A percentile compares a stretch with the other conserved stretches of the same genome.
Evolutionary conservation across 2,888 invertebrate genomes (phyloP).

Genomic region (Patella depressa): DNA sequence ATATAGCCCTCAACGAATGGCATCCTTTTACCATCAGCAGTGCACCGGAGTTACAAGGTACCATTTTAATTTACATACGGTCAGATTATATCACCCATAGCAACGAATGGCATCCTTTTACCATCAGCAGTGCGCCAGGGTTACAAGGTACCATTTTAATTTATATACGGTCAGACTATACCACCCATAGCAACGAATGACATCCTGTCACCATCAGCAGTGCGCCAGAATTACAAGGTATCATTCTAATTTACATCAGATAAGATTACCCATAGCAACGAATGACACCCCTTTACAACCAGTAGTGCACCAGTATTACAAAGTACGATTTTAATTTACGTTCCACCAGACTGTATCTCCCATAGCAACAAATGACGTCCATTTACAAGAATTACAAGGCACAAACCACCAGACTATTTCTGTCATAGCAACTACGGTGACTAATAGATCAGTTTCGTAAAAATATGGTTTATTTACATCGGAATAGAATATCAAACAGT

Average conservation of each 20-base stretch:
- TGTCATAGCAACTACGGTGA: neutral
- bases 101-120: conserved; percentile 98
- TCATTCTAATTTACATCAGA: neutral
- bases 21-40: conserved; percentile 97
- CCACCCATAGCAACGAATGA: conserved; percentile 95
- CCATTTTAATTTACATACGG: neutral
- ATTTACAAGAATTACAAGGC: neutral
- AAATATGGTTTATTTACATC: too few relatives aligned
- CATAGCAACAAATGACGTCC: neutral
- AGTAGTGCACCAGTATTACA: too few relatives aligned
- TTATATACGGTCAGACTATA: conserved; percentile 71
- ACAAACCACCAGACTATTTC: neutral
- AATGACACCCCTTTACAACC: too few relatives aligned
- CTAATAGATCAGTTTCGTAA: too few relatives aligned
- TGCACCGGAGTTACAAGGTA: conserved; percentile 91
- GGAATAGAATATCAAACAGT: too few relatives aligned
- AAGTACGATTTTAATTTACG: too few relatives aligned
- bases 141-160: conserved; percentile 78
- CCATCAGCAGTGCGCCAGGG: conserved; percentile 95
- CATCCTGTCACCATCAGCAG: conserved; percentile 97
- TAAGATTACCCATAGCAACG: too few relatives aligned
- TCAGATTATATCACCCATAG: neutral
- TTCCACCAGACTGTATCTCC: neutral
- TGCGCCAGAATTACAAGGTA: conserved; percentile 91
- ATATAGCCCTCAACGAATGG: conserved; percentile 94